Conservation (phyloP, 35 echinoderm and acorn worm species). For the Chiridota heheva region DNA sequence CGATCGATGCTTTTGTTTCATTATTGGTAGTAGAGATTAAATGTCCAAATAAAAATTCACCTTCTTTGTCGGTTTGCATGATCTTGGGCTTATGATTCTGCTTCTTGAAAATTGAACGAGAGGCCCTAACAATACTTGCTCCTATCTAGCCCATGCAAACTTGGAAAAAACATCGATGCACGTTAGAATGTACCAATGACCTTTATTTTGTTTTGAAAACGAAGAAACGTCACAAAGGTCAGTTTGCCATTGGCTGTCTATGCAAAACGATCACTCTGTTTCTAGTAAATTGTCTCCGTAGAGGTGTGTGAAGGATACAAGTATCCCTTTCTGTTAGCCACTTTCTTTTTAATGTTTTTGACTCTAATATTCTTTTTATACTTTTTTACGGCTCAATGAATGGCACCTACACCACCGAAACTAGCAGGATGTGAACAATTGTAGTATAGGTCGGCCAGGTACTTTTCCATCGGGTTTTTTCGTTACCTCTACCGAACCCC, state of each 20-base stretch:
- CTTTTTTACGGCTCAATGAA: no score
- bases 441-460: slow-evolving; percentile 34
- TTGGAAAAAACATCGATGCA: slow-evolving; percentile 72
- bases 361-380: neutral
- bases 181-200: slow-evolving; percentile 60
- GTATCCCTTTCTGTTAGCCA: slow-evolving; percentile 41
- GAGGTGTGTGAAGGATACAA: slow-evolving; percentile 53
- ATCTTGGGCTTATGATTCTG: slow-evolving; percentile 23
- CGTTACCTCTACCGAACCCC: neutral
- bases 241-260: slow-evolving; percentile 70
- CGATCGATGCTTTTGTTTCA: slow-evolving; percentile 66
- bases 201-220: slow-evolving; percentile 46
- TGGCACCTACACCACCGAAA: slow-evolving; percentile 31
- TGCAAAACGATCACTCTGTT: slow-evolving; percentile 57
- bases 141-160: slow-evolving; percentile 56
- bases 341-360: slow-evolving; percentile 14
- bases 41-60: slow-evolving; percentile 53
- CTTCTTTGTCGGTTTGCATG: slow-evolving; percentile 61
- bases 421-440: slow-evolving; percentile 37
- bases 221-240: slow-evolving; percentile 58
- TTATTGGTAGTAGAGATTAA: slow-evolving; percentile 72
- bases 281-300: slow-evolving; percentile 26
- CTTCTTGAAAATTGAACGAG: slow-evolving; percentile 28
- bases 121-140: slow-evolving; percentile 16
- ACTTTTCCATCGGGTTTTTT: slow-evolving; percentile 15